Evolutionary conservation across 2,797 vertebrate genomes (phyloP).

Genomic region (Oreochromis grahami): DNA sequence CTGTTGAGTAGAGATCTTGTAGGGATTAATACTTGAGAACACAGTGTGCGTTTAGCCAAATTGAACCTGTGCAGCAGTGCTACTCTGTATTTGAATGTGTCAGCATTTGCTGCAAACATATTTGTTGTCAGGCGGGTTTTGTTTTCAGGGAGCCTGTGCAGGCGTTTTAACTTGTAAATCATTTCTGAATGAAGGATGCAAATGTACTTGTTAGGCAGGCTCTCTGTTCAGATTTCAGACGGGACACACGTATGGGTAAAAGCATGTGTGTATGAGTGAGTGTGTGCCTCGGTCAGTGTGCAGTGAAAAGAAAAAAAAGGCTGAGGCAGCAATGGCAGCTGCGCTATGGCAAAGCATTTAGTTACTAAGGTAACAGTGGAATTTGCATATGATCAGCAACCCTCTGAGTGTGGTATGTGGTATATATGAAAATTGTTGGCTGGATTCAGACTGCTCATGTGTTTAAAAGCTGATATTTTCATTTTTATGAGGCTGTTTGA

Average conservation of each 20-base stretch:
- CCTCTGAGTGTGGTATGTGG: neutral
- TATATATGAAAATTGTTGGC: neutral
- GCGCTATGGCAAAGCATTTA: neutral
- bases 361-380: neutral
- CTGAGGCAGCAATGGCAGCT: neutral
- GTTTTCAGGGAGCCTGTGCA: neutral
- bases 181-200: conserved; percentile 50
- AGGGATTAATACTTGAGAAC: neutral
- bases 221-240: conserved; percentile 23
- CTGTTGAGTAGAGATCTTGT: neutral
- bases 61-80: neutral
- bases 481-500: neutral
- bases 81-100: neutral
- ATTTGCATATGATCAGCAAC: neutral
- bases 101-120: neutral
- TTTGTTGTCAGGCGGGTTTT: conserved; percentile 3
- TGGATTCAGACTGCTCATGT: neutral
- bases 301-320: neutral
- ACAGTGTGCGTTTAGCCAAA: neutral
- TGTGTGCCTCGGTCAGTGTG: neutral
- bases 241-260: neutral
- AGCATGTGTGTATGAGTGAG: neutral
- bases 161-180: conserved; percentile 66
- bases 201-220: conserved; percentile 20
- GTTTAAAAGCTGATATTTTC: neutral